Evolutionary conservation across 2,113 vertebrate genomes (phyloP), one percentile per base, ranked within the genome.

Genomic region (Dipodomys merriami): DNA sequence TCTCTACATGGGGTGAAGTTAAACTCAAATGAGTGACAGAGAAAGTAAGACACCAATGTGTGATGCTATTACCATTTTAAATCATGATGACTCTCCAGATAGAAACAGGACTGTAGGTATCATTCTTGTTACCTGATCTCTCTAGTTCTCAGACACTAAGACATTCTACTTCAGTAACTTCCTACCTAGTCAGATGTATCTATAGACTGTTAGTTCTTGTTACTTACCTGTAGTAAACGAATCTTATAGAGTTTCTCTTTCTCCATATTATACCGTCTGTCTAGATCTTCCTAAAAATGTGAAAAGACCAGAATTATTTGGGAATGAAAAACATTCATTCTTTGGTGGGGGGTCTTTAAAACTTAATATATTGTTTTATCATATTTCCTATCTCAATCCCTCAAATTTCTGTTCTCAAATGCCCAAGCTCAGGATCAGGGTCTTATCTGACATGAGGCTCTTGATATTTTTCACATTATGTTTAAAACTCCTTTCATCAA

Each of bases 191-290:
- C 35, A 79, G 64, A 53, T 12, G 18, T 1, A 27, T 11, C 30
- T 33, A 11, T 16, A 4, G 65, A 29, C 7, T 44, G 18, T n/a
- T 49, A 57, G 29, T 64, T 72, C 18, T 90, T 46, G 7, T 16
- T 39, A 97, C 98, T 99, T 96, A 99, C 99, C 99, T 99, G 97
- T 29, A 99, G 97, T 84, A 99, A 98, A 0, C 99, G 98, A 93
- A 99, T 99, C 98, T 99, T 99, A 92, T 99, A 99, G 8, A 99
- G 98, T 67, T 99, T 99, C n/a, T 99, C 99, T 95, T 98, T 97
- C 95, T 99, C 99, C 23, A 97, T 95, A 94, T 97, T 98, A 97
- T 99, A 98, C 88, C 99, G 99, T 94, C 98, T 98, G 83, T 99
- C 98, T 93, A 99, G 98, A 23, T 98, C 98, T 97, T 99, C 99